Base-by-base conservation (phyloP, 2,797 vertebrate genomes). In the Emydoidea blandingii region DNA sequence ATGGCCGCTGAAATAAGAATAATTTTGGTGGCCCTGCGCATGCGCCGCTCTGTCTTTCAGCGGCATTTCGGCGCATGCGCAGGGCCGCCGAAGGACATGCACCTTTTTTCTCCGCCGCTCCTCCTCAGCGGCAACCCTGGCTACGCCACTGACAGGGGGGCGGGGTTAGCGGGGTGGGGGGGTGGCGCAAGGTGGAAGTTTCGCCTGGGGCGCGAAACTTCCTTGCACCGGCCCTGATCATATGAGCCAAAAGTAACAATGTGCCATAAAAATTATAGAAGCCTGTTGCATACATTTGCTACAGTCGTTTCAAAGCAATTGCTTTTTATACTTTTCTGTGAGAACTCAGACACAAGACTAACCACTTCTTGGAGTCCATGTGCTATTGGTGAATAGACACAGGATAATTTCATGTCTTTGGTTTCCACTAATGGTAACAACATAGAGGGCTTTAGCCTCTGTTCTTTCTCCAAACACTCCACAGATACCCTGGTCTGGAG, bases 221-320 rank as follows among this genome's bases (percentile, higher is more conserved):
- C 44, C 44, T 44, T 44, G 44, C 44, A 44, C 44, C 44, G 44
- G 44, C 44, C 44, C 44, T 76, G 52, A 88, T 90, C 86, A 94
- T 92, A 65, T n/a, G 34, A n/a, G 85, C 19, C 12, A 49, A 34
- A 92, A 88, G 2, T 29, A 76, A 25, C 53, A 44, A 92, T 80
- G 85, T 90, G 47, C 62, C 81, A 78, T 80, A 83, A 91, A 94
- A 91, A 8, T 83, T 68, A 72, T 16, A 79, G 81, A 84, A 82
- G n/a, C 53, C 80, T 62, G 37, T 56, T 87, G n/a, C 87, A 92
- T 72, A 87, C 81, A 54, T 89, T 87, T 89, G 9, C 65, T 78
- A 72, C 37, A 34, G 49, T 8, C 86, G 44, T 72, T 92, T 87
- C 85, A 90, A 86, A 92, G 21, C 79, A 72, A 57, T 81, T 93